Evolutionary conservation across 2,888 invertebrate species (phyloP), one percentile per base, ranked within the genome.

Genomic region (Ceramica pisi): DNA sequence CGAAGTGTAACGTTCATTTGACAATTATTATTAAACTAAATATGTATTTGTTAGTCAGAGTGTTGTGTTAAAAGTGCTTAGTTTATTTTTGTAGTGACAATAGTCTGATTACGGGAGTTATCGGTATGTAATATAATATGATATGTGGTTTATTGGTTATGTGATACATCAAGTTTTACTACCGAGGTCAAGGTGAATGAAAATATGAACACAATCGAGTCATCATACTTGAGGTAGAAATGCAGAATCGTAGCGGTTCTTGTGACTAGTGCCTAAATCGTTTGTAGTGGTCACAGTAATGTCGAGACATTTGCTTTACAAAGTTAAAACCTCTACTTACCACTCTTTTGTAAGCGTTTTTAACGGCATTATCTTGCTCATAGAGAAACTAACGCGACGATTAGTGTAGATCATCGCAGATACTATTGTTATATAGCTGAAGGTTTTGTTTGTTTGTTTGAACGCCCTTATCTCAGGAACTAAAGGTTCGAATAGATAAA

Each of bases 31-130:
- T 31, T 4, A 19, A 10, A 41, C n/a, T 2, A n/a, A 23, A 46
- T 26, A 48, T n/a, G 1, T 35, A 1, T 61, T 31, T 41, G n/a
- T 44, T 68, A 44, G 4, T 35, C 12, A 4, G 8, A 48, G 48
- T 23, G n/a, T 7, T 41, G 23, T 51, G 10, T 10, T 7, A 16
- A 46, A 16, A 26, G 46, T 62, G 41, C 19, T 41, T 4, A 4
- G 55, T 62, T n/a, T 8, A 7, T 21, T 2, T 2, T 21, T 16
- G 8, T 21, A 38, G 26, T 48, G 21, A 50, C 19, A 9, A 41
- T 56, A 56, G 19, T 67, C 14, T 26, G 19, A 46, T 53, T 48
- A 55, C 26, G 31, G 55, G 50, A 51, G 26, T 16, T 53, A 26
- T 8, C 8, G 53, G 26, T 53, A 53, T 26, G 51, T 26, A 6